These are phyloP conservation scores for Pheosia gnoma DNA, from an alignment of 2,888 invertebrate species.

Conservation along the genomic window DNA sequence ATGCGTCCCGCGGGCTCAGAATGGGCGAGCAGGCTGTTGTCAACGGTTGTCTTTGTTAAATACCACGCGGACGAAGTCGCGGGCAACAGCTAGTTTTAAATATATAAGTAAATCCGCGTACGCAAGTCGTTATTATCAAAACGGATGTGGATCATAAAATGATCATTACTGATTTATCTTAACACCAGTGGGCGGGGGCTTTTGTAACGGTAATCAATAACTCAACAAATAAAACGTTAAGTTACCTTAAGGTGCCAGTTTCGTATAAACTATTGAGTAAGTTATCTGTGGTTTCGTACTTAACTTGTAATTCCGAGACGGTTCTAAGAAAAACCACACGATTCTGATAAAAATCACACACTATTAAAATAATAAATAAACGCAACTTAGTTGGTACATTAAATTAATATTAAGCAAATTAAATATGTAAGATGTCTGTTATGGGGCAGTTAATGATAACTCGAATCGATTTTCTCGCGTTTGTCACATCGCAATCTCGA, in stretches of 20 bases:
- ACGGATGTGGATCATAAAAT: conserved; percentile 74
- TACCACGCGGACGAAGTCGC: too few species aligned
- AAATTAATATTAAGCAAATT: conserved; percentile 1
- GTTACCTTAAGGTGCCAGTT: conserved; percentile 11
- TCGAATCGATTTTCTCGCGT: conserved; percentile 59
- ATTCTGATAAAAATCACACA: not conserved
- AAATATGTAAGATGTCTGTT: conserved; percentile 1
- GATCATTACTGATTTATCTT: conserved; percentile 69
- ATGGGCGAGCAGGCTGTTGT: too few species aligned
- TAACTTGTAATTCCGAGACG: not conserved
- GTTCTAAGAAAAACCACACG: not conserved
- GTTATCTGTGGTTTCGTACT: too few species aligned
- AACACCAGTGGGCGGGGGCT: conserved; percentile 59
- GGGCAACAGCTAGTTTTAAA: too few species aligned
- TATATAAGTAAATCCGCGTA: conserved; percentile 32
- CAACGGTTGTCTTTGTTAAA: too few species aligned
- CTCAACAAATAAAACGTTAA: conserved; percentile 37
- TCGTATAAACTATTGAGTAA: not conserved
- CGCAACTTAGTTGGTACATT: conserved; percentile 6
- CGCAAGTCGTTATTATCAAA: conserved; percentile 57
- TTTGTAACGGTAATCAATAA: conserved; percentile 33
- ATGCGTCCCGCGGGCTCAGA: too few species aligned
- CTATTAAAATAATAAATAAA: conserved; percentile 1
- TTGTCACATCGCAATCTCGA: conserved; percentile 58
- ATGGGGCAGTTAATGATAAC: conserved; percentile 25